Conservation (phyloP, 1,140 invertebrate genomes). For the Aphaenogaster floridana region DNA sequence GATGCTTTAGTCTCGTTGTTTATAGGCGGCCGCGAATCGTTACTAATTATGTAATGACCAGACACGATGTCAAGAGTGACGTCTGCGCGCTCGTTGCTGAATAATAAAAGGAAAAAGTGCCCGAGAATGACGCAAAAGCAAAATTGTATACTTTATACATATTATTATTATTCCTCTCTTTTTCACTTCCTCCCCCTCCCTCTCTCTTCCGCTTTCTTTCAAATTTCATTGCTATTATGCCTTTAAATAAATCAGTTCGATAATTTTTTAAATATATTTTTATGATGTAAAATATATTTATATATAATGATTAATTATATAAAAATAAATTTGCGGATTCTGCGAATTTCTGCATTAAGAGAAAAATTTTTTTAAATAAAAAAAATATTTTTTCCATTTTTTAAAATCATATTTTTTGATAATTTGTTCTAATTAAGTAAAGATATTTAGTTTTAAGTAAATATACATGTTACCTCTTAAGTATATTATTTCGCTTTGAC, state of each 20-base stretch:
- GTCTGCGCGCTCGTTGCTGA: background rate
- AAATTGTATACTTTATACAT: background rate
- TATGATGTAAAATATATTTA: background rate
- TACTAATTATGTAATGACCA: slow-evolving; percentile 59
- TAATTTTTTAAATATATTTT: background rate
- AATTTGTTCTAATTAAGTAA: too few species aligned
- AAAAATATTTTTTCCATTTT: too few species aligned
- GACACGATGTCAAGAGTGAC: slow-evolving; percentile 37
- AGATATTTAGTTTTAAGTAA: too few species aligned
- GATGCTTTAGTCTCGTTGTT: slow-evolving; percentile 45
- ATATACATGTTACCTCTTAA: too few species aligned
- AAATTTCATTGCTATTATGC: background rate
- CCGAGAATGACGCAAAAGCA: background rate
- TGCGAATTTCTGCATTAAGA: background rate
- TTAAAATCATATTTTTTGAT: too few species aligned
- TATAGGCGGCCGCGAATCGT: slow-evolving; percentile 60
- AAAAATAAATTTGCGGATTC: background rate
- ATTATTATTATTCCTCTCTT: background rate
- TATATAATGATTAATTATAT: background rate
- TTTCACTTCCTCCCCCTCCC: background rate
- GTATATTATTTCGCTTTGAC: too few species aligned
- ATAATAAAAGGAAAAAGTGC: background rate
- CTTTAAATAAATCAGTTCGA: background rate
- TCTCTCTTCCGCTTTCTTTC: background rate
- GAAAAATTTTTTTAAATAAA: too few species aligned